Base-by-base conservation (phyloP, 2,113 vertebrate species). In the Muntiacus muntjak region DNA sequence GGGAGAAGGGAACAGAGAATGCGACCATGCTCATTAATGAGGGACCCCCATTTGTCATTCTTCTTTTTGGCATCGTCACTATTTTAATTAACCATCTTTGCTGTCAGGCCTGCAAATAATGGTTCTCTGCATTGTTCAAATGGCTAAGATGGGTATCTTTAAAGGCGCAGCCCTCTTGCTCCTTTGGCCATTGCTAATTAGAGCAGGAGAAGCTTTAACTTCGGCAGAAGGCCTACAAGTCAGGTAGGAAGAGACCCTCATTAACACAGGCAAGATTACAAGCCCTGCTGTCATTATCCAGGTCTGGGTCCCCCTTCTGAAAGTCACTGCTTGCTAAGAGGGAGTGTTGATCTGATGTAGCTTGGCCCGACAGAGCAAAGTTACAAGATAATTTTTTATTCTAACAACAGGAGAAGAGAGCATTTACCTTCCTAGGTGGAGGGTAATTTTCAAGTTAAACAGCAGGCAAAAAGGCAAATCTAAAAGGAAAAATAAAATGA, bases 81-180 rank as follows among this genome's bases (percentile, higher is more conserved):
- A 90, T 97, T 98, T 97, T 98, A 97, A 98, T 98, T 97, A 97
- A 96, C 62, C 62, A 54, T 97, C 92, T 91, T 98, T 93, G 97
- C 97, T 89, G 96, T 87, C 40, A 60, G 91, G 89, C 17, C 96
- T 57, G 55, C 78, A 64, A 74, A 57, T 98, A 87, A 97, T 89
- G 87, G 89, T 96, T 93, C 83, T 84, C 85, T 47, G 81, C 57
- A 30, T 71, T 64, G 78, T 94, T 96, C 76, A 28, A 28, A 87
- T 47, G 71, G 64, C 26, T 17, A 33, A 26, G 36, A 40, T 52
- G 33, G 96, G 33, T 71, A 54, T 91, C 79, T 92, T 89, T 95
- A 88, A 97, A 97, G 94, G 54, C 12, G 2, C n/a, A 58, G 55
- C 50, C 19, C 45, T 93, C 79, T 58, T 7, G 26, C 28, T 97